Base-by-base conservation (phyloP, 2,888 invertebrate genomes). In the Cremastobaeus sp. region DNA sequence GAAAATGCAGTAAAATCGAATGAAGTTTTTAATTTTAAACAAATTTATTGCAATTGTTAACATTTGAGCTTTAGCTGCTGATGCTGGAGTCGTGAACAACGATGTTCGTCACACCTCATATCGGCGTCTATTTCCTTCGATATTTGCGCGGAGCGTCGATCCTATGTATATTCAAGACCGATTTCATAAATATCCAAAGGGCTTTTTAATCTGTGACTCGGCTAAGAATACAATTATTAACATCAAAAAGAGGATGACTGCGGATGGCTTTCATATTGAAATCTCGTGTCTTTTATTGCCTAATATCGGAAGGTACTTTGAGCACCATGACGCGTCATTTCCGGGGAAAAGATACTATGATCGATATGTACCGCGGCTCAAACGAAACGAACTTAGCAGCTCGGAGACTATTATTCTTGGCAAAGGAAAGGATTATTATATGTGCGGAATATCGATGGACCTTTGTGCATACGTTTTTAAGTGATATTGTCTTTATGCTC, bases 91-190 rank as follows among this genome's bases (percentile, higher is more conserved):
- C n/a, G 32, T 6, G 3, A n/a, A 3, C 3, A 32, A 11, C 32
- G n/a, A 9, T n/a, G 6, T n/a, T n/a, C 11, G n/a, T 32, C 32
- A n/a, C n/a, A 21, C 15, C 47, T 62, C 48, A 70, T 62, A 70
- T 62, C 32, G 43, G 52, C 43, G 48, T 39, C 54, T 69, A 57
- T 72, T 65, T 72, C 32, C 62, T 72, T 65, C 71, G 65, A 72
- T 72, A 59, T 59, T 59, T 65, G 64, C 54, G 34, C 35, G 59
- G 34, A 34, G 64, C 28, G 72, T 66, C 48, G 37, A 73, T 73
- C 62, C 69, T 74, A 76, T 76, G 68, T 76, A 68, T 76, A 74
- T 76, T 76, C 76, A 74, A 69, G 74, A 74, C 64, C 66, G 74
- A 55, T 69, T 76, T 76, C 74, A 76, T 76, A 74, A 74, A 74